Evolutionary conservation across 2,888 invertebrate species (phyloP).

Genomic region (Gnatocerus cornutus): DNA sequence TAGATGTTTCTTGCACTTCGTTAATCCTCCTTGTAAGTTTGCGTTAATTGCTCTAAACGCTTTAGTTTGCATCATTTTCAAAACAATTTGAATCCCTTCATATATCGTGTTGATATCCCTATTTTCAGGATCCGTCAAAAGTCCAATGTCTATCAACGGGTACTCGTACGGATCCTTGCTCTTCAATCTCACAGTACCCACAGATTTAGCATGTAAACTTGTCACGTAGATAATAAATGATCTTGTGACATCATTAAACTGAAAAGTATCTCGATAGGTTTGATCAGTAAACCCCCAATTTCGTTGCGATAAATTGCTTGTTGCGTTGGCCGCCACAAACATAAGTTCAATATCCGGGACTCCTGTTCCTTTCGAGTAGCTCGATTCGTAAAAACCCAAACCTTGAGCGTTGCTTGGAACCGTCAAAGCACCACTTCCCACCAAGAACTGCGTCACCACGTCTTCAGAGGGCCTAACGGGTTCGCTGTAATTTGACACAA

Average conservation of each 20-base stretch:
- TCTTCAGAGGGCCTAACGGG: constrained; percentile 2
- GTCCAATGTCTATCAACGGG: constrained; percentile 22
- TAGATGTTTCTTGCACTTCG: too few species aligned
- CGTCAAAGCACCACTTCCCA: constrained; percentile 51
- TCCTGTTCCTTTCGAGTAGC: constrained; percentile 52
- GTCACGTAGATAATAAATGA: constrained; percentile 47
- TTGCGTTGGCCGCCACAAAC: constrained; percentile 72
- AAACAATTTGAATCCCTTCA: constrained; percentile 70
- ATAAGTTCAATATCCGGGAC: constrained; percentile 60
- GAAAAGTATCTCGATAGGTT: constrained; percentile 66
- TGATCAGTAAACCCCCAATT: constrained; percentile 57
- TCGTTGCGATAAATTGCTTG: constrained; percentile 54
- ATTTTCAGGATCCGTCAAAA: constrained; percentile 27
- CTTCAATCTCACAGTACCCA: constrained; percentile 21
- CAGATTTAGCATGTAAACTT: constrained; percentile 30
- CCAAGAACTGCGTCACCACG: constrained; percentile 51
- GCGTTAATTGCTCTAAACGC: constrained; percentile 73
- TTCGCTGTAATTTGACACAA: constrained; percentile 36
- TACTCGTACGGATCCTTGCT: constrained; percentile 28
- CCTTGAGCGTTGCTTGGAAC: constrained; percentile 50
- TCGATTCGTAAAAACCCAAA: constrained; percentile 57
- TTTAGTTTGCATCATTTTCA: constrained; percentile 70
- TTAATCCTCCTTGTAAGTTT: constrained; percentile 53
- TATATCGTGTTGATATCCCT: constrained; percentile 72
- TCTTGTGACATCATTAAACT: constrained; percentile 52